These are phyloP conservation scores for Otis tarda DNA, from an alignment of 2,113 vertebrate genomes.

Conservation along the genomic window DNA sequence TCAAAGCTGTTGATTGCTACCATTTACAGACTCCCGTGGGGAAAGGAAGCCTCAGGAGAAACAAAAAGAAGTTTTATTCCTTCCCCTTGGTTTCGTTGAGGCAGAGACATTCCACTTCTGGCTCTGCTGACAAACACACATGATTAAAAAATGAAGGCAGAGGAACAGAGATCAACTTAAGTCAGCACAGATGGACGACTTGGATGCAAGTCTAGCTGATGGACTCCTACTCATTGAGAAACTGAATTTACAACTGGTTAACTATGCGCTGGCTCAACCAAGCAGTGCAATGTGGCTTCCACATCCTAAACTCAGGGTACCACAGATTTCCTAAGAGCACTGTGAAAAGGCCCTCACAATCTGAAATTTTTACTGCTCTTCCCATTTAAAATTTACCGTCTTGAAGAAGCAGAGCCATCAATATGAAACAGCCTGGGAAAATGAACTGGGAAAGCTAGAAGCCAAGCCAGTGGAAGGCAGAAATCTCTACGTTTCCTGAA, in stretches of 20 bases:
- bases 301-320: not conserved
- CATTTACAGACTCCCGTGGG: not conserved
- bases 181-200: not conserved
- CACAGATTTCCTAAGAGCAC: not conserved
- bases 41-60: not conserved
- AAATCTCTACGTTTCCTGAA: not conserved
- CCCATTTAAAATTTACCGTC: not conserved
- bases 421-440: not conserved
- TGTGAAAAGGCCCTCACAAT: not conserved
- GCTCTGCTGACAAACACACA: not conserved
- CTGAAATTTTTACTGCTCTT: not conserved
- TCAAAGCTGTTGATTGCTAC: not conserved
- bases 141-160: not conserved
- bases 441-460: not conserved
- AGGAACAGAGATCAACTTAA: not conserved
- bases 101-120: not conserved
- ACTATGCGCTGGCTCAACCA: not conserved
- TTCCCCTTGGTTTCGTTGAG: not conserved
- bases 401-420: not conserved
- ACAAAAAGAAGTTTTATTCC: not conserved
- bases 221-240: not conserved
- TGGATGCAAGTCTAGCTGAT: not conserved
- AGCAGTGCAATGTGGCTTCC: not conserved
- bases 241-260: not conserved
- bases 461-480: not conserved